Base-by-base conservation (phyloP, 1,140 invertebrate species). In the Aporrectodea caliginosa region DNA sequence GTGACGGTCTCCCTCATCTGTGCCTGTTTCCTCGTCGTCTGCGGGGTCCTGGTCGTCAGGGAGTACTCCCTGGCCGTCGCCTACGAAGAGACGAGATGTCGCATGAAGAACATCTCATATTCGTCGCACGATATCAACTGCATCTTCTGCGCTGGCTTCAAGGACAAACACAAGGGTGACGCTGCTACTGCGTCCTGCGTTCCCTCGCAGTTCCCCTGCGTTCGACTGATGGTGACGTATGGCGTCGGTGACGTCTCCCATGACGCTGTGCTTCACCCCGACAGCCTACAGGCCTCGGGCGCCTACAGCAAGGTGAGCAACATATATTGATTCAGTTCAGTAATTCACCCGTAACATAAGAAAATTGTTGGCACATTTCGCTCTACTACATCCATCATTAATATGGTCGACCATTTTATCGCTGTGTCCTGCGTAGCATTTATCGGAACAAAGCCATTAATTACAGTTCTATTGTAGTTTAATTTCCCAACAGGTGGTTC, bases 201-300 rank as follows among this genome's bases (percentile, higher is more conserved):
- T 12, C 33, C 29, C 0, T 73, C 80, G 29, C 35, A 78, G 1
- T 78, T 81, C 31, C 80, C 80, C 14, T 81, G 80, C 75, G 77
- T 75, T n/a, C 35, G 76, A 16, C n/a, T 81, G 32, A 35, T 32
- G 2, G 80, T 81, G 32, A 2, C 33, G 68, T 81, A 81, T 70
- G 43, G 43, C 14, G 32, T 81, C 2, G 43, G 68, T 14, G 80
- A 70, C 29, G 34, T 31, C 6, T 22, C n/a, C 31, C 32, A 43
- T 30, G 73, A 81, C n/a, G 80, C 68, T 16, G 69, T 77, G 68
- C 33, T 81, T 22, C 80, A 81, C 72, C 76, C 80, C 30, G 80
- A 78, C 80, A 81, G 80, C 69, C 77, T 81, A 27, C 80, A 81
- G 77, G 80, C 80, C 32, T 31, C 33, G 16, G 80, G 80, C 29